Evolutionary conservation across 2,797 vertebrate genomes (phyloP), one percentile per base, ranked within the genome.

Genomic region (Rhyacichthys aspro): DNA sequence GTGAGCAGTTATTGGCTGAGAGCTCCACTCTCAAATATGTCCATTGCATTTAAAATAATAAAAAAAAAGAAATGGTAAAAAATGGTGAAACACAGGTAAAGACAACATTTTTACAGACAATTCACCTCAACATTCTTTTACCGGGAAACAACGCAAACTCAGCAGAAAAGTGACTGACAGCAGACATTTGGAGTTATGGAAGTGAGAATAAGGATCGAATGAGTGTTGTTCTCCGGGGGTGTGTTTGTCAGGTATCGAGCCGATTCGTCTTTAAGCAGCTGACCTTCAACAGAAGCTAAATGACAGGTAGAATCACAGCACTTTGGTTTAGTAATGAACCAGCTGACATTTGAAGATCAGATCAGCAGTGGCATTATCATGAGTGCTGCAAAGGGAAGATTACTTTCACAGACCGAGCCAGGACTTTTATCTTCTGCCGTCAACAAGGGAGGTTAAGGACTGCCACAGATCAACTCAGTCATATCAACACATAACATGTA

Each of bases 281-380:
- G 86, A 89, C 86, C 86, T 88, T 89, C 80, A 76, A 36, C 59
- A 38, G 50, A 60, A 62, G 59, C 69, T 60, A 70, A 78, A 73
- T 78, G 83, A 85, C 75, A 62, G 74, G 75, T 79, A 57, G 72
- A 65, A 78, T 74, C 62, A 45, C 39, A 64, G 60, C 57, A 34
- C 56, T 62, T 62, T 52, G 60, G 59, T 83, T 81, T 81, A 57
- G 78, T 83, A 86, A 86, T 85, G 77, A 88, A 85, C 42, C 66
- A 48, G 46, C 47, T 89, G 87, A 85, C 84, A 88, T 88, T 88
- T 87, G 75, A 64, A 81, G 78, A 77, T 81, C 49, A 63, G 65
- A 76, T 83, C 76, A 59, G 64, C 36, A 8, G 62, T 62, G n/a
- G 52, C 69, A 61, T 79, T 65, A 74, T 47, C 72, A 70, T 62